Percentiles rank a stretch among this genome's conserved stretches.
These are phyloP conservation scores for Laticauda laticaudata DNA, from an alignment of 2,113 vertebrate genomes.

Conservation along the genomic window DNA sequence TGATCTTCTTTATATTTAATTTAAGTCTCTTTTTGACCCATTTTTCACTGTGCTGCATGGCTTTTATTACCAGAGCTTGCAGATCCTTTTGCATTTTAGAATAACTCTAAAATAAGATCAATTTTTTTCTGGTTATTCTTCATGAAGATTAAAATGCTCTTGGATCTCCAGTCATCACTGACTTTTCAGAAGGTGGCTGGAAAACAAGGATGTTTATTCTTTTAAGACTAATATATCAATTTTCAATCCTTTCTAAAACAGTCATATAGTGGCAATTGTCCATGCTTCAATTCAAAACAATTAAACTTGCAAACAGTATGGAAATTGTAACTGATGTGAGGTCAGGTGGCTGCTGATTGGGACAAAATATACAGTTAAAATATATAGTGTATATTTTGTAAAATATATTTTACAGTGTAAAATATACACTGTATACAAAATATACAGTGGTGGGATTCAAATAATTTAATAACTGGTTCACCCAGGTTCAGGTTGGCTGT, in stretches of 20 bases:
- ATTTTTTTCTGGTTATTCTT: neutral
- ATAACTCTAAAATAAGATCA: neutral
- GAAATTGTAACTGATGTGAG: neutral
- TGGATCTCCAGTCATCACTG: neutral
- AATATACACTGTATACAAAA: no score
- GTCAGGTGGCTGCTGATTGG: neutral
- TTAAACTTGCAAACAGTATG: neutral
- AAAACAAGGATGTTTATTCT: neutral
- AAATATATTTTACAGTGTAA: no score
- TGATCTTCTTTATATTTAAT: neutral
- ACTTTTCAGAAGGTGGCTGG: neutral
- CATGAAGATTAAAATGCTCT: neutral
- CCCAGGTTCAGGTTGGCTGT: no score
- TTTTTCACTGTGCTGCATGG: neutral
- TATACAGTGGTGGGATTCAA: no score
- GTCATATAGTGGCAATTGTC: neutral
- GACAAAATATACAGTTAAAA: neutral
- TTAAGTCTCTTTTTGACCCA: neutral
- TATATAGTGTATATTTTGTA: no score
- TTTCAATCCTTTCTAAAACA: neutral
- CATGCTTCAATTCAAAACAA: neutral
- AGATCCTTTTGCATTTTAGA: neutral
- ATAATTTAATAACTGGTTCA: no score
- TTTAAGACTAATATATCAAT: neutral
- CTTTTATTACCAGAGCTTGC: neutral